phyloP scores from a whole-genome alignment of 2,113 vertebrate species.

The Silurus meridionalis region DNA sequence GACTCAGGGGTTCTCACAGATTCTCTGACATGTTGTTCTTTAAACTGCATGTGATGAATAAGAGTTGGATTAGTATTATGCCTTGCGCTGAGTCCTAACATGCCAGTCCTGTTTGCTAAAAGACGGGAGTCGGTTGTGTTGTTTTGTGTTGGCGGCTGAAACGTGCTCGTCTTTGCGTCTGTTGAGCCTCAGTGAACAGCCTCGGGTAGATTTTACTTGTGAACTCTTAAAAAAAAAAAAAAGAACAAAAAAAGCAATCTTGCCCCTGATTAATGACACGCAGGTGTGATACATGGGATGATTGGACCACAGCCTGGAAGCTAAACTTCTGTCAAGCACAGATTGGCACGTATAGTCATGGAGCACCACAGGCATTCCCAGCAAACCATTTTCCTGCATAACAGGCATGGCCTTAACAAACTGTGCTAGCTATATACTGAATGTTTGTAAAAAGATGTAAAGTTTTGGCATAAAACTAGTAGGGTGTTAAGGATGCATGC shows the following conservation, averaged over 20 bases:
- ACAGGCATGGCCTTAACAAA: not conserved
- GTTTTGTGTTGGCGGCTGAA: constrained; percentile 6
- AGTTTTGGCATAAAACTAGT: not conserved
- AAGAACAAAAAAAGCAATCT: not conserved
- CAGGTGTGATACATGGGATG: constrained; percentile 9
- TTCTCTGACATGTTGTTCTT: constrained; percentile 3
- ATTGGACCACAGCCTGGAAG: constrained; percentile 13
- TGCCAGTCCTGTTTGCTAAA: constrained; percentile 21
- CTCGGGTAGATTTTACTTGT: constrained; percentile 6
- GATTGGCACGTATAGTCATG: not conserved
- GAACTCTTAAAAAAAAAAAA: not conserved
- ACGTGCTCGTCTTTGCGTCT: not conserved
- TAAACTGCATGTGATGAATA: not conserved
- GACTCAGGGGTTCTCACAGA: not conserved
- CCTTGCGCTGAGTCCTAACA: constrained; percentile 18
- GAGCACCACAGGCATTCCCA: not conserved
- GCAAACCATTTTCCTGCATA: not conserved
- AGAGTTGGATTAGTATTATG: not conserved
- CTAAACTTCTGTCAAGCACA: not conserved
- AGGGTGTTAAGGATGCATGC: not conserved
- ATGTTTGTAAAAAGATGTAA: not conserved
- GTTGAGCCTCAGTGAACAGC: constrained; percentile 10
- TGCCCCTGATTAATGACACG: not conserved
- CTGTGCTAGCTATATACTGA: not conserved
- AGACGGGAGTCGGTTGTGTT: not conserved